A percentile compares a stretch with the other conserved stretches of the same genome.
These are phyloP conservation scores for Cnemophilus loriae DNA, from an alignment of 2,113 vertebrate species.

Conservation along the genomic window DNA sequence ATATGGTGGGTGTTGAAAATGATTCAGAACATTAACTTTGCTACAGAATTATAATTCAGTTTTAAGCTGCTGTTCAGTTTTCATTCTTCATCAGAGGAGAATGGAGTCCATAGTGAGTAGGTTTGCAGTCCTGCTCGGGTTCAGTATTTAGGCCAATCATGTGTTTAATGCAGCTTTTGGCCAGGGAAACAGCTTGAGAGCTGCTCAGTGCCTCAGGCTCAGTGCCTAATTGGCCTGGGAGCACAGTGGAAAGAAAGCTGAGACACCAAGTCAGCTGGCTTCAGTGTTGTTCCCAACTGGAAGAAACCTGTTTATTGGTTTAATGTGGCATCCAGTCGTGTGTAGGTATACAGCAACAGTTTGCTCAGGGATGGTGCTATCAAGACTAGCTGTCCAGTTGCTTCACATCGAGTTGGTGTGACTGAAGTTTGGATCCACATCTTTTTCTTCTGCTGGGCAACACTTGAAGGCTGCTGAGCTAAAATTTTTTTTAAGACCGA, in stretches of 20 bases:
- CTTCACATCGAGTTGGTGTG: neutral
- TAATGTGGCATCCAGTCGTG: neutral
- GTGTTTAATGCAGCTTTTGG: neutral
- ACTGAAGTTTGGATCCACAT: neutral
- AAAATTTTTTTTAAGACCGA: neutral
- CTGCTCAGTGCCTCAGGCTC: neutral
- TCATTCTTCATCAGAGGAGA: neutral
- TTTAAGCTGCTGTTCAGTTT: neutral
- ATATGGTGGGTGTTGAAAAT: neutral
- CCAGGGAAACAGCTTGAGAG: neutral
- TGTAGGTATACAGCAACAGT: fast-evolving
- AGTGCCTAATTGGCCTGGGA: neutral
- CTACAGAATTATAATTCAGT: neutral
- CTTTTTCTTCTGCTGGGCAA: neutral
- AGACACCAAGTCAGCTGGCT: neutral
- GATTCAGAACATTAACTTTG: neutral
- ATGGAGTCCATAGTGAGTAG: neutral
- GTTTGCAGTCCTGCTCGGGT: neutral
- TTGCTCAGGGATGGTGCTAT: neutral
- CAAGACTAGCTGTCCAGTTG: neutral
- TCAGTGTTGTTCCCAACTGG: neutral
- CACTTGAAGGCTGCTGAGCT: neutral
- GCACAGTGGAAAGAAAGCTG: neutral
- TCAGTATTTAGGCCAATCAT: neutral
- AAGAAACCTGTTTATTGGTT: neutral